Conservation (phyloP, 2,113 vertebrate species). For the Thalassarche chlororhynchos region DNA sequence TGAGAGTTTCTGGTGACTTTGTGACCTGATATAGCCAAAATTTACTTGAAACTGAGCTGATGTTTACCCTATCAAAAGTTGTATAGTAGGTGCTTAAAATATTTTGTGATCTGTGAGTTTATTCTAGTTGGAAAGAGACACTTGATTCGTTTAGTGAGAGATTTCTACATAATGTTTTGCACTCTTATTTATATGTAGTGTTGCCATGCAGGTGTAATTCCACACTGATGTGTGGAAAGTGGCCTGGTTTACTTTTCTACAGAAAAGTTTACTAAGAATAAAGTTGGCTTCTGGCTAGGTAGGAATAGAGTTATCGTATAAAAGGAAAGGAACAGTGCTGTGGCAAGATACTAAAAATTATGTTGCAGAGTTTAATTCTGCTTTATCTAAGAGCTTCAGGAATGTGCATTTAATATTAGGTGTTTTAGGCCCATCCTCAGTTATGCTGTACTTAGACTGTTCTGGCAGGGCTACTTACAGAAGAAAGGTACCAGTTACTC, state of each 20-base stretch:
- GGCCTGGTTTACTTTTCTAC: slow-evolving; percentile 12
- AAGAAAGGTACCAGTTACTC: not conserved
- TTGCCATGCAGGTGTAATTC: not conserved
- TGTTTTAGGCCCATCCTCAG: not conserved
- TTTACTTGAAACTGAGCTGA: not conserved
- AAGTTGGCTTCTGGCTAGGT: not conserved
- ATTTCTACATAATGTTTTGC: not conserved
- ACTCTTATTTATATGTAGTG: not conserved
- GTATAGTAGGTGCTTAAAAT: not conserved
- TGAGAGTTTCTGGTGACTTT: not conserved
- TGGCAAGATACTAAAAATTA: not conserved
- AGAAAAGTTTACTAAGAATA: not conserved
- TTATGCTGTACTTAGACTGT: not conserved
- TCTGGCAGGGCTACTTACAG: not conserved
- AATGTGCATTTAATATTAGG: not conserved
- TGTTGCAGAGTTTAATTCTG: not conserved
- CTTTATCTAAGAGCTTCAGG: not conserved
- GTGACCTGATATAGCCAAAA: not conserved
- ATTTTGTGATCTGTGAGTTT: not conserved
- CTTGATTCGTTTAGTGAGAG: not conserved
- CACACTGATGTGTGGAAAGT: not conserved
- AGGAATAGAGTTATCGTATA: not conserved
- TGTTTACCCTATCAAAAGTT: not conserved
- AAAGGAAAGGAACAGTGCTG: not conserved
- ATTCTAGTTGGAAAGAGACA: not conserved